Percentiles rank a stretch among this genome's conserved stretches.
phyloP scores from a whole-genome alignment of 2,888 invertebrate genomes.

The Apoda limacodes region DNA sequence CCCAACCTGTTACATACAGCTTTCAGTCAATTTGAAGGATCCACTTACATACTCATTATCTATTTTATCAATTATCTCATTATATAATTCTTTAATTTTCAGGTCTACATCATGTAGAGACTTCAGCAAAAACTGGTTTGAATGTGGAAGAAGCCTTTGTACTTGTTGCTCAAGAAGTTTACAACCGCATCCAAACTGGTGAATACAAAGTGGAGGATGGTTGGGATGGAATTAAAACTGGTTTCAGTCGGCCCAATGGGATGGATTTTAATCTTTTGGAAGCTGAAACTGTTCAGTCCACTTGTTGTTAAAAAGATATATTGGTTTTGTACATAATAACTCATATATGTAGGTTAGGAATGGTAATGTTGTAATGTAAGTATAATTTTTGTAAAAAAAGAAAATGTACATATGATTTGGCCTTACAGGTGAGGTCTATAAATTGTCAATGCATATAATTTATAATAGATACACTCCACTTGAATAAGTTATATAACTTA shows the following conservation, averaged over 20 bases:
- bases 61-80: too few relatives aligned
- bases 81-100: constrained; percentile 19
- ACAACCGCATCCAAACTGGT: constrained; percentile 89
- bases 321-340: constrained; percentile 27
- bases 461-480: too few relatives aligned
- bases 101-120: constrained; percentile 91
- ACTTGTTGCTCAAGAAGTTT: constrained; percentile 90
- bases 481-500: too few relatives aligned
- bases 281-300: constrained; percentile 89
- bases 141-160: constrained; percentile 95
- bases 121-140: constrained; percentile 92
- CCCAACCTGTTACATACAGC: too few relatives aligned
- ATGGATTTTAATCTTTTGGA: constrained; percentile 88
- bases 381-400: too few relatives aligned
- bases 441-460: too few relatives aligned
- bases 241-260: constrained; percentile 85
- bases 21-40: too few relatives aligned
- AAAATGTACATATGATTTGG: too few relatives aligned
- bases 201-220: constrained; percentile 95
- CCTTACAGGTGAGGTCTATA: too few relatives aligned
- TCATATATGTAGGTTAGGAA: too few relatives aligned
- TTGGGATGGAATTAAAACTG: constrained; percentile 97
- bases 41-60: too few relatives aligned
- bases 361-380: too few relatives aligned
- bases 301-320: constrained; percentile 77